phyloP scores from a whole-genome alignment of 2,113 vertebrate genomes.

The Peromyscus leucopus region DNA sequence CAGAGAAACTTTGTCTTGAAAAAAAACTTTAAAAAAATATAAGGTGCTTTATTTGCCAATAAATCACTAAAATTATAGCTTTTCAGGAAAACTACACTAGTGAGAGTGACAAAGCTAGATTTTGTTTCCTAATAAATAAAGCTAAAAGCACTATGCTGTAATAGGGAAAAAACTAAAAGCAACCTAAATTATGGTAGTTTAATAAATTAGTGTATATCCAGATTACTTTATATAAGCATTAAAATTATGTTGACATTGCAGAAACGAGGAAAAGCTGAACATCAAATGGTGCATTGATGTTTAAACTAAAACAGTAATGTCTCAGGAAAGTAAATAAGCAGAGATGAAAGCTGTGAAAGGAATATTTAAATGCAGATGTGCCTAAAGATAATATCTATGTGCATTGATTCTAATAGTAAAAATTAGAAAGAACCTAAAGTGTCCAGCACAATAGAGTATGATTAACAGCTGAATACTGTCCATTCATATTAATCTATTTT shows the following conservation, averaged over 20 bases:
- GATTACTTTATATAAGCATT: slow-evolving; percentile 32
- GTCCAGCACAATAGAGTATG: neutral
- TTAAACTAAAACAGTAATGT: slow-evolving; percentile 26
- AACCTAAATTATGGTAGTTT: slow-evolving; percentile 41
- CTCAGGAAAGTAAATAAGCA: slow-evolving; percentile 48
- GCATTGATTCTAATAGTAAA: slow-evolving; percentile 43
- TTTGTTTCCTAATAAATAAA: neutral
- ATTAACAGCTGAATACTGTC: slow-evolving; percentile 27
- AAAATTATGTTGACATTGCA: slow-evolving; percentile 45
- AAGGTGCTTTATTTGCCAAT: neutral
- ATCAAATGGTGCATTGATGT: slow-evolving; percentile 1
- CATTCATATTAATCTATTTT: neutral
- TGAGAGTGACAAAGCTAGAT: neutral
- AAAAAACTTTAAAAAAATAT: neutral
- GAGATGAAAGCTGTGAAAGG: slow-evolving; percentile 32
- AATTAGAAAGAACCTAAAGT: neutral
- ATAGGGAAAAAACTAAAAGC: slow-evolving; percentile 42
- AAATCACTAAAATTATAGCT: no score
- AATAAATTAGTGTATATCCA: slow-evolving; percentile 52
- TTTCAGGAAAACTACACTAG: neutral
- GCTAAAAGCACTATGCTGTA: slow-evolving; percentile 3
- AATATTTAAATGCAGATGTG: slow-evolving; percentile 13
- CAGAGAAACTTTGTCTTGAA: neutral
- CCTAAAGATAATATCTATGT: slow-evolving; percentile 16
- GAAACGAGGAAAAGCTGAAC: slow-evolving; percentile 57